Percentiles rank a stretch among this genome's conserved stretches.
Evolutionary conservation across 2,888 invertebrate species (phyloP).

Genomic region (Caenorhabditis macrosperma): DNA sequence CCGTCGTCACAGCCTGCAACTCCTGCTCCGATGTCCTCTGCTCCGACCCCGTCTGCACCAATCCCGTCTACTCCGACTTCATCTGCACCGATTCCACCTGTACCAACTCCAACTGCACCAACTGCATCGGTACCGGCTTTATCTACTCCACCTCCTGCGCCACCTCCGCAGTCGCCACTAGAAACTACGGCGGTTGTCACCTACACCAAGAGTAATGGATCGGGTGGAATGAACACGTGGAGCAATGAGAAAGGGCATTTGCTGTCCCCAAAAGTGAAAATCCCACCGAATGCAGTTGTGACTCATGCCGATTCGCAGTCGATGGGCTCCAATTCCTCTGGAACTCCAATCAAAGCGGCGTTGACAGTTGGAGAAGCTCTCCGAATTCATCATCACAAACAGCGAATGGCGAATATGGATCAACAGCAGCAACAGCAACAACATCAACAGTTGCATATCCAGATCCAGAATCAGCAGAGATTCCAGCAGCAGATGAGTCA

Average conservation of each 20-base stretch:
- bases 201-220: constrained; percentile 30
- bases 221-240: neutral
- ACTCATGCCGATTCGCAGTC: neutral
- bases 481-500: constrained; percentile 3
- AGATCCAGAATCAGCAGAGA: neutral
- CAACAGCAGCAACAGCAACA: constrained; percentile 2
- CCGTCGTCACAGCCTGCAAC: constrained; percentile 16
- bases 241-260: neutral
- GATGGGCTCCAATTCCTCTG: neutral
- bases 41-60: neutral
- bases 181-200: constrained; percentile 46
- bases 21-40: neutral
- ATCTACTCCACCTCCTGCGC: no score
- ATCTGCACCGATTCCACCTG: no score
- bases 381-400: constrained; percentile 58
- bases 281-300: neutral
- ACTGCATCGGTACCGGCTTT: neutral
- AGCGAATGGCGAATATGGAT: neutral
- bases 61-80: neutral
- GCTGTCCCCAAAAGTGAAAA: constrained; percentile 31
- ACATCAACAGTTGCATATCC: neutral
- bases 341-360: neutral
- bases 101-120: neutral
- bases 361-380: constrained; percentile 69
- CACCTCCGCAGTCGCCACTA: neutral